phyloP scores from a whole-genome alignment of 2,797 vertebrate species.

The Caiman crocodilus region DNA sequence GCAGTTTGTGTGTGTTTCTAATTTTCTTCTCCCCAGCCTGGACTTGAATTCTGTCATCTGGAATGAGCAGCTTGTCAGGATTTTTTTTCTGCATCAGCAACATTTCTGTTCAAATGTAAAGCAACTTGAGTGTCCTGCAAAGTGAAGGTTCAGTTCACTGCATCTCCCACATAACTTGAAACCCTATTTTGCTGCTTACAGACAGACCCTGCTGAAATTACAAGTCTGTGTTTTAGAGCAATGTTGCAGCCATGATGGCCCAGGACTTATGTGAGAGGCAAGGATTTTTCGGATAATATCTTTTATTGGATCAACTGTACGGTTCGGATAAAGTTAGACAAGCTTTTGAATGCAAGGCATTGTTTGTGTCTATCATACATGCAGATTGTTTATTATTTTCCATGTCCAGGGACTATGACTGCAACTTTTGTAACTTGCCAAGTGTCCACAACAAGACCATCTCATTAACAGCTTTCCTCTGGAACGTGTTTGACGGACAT shows the following conservation, averaged over 20 bases:
- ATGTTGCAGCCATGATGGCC: too few relatives aligned
- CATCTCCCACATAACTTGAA: background rate
- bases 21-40: background rate
- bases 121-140: background rate
- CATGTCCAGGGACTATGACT: background rate
- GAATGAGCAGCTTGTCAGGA: background rate
- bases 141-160: background rate
- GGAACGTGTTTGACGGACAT: background rate
- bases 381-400: background rate
- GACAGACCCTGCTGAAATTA: constrained; percentile 4
- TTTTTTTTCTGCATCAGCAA: background rate
- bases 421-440: background rate
- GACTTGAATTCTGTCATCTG: background rate
- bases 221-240: background rate
- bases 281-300: too few relatives aligned
- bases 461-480: background rate
- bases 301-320: too few relatives aligned
- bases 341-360: too few relatives aligned
- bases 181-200: background rate
- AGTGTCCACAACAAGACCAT: background rate
- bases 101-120: background rate
- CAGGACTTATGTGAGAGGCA: too few relatives aligned
- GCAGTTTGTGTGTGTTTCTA: too few relatives aligned
- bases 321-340: too few relatives aligned
- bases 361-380: background rate